A percentile compares a stretch with the other conserved stretches of the same genome.
Conservation (phyloP, 1,140 invertebrate genomes). For the Macrosteles quadrilineatus region DNA sequence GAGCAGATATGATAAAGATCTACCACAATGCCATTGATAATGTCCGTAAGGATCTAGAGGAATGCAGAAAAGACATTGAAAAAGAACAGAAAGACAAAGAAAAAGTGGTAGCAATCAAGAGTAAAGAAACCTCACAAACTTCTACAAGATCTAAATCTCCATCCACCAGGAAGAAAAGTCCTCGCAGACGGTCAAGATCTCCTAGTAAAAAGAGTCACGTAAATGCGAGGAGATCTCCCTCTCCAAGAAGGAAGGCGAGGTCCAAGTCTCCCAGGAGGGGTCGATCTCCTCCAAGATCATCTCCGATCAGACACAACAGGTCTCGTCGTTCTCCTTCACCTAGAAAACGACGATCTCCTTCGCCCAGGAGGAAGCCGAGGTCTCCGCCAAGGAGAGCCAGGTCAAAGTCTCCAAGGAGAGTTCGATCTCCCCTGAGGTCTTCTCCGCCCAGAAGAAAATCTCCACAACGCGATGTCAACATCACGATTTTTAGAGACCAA, state of each 20-base stretch:
- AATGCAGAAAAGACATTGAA: slow-evolving; percentile 6
- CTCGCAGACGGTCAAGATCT: background rate
- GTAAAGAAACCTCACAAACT: background rate
- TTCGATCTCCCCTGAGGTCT: background rate
- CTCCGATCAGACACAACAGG: too few species aligned
- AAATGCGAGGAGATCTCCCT: background rate
- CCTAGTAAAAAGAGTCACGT: background rate
- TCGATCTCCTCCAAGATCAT: background rate
- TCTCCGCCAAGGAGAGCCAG: background rate
- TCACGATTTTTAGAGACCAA: slow-evolving; percentile 12
- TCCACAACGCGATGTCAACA: background rate
- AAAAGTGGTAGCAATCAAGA: background rate
- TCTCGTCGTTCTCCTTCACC: too few species aligned
- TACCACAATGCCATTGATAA: slow-evolving; percentile 16
- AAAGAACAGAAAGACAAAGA: slow-evolving; percentile 13
- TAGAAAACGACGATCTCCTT: too few species aligned
- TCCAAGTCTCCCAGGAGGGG: background rate
- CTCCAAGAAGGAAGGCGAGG: slow-evolving; percentile 6
- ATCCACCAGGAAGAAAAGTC: background rate
- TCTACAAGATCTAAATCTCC: background rate
- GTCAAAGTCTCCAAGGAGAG: background rate
- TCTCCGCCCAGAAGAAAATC: background rate
- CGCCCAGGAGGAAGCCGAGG: too few species aligned
- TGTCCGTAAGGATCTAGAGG: background rate
- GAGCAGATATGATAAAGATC: slow-evolving; percentile 12